Conservation (phyloP, 2,113 vertebrate species). For the Solenodon paradoxus region DNA sequence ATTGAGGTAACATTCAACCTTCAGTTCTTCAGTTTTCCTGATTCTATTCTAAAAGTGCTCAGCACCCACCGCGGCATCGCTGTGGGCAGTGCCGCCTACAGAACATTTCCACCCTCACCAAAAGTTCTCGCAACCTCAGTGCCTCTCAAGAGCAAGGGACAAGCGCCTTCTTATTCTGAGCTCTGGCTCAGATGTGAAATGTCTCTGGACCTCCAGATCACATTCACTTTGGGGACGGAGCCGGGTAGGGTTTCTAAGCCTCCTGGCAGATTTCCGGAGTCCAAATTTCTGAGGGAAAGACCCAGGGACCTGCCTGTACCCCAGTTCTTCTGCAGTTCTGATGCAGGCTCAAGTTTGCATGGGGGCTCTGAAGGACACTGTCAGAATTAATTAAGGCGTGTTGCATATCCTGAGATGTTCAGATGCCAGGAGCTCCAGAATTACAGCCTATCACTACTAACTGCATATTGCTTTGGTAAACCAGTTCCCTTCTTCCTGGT, state of each 20-base stretch:
- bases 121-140: rapidly evolving
- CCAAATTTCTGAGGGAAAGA: background rate
- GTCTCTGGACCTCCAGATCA: background rate
- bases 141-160: too few relatives aligned
- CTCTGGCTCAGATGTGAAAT: too few relatives aligned
- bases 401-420: background rate
- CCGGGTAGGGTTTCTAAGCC: background rate
- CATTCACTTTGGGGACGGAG: background rate
- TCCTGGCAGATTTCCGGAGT: background rate
- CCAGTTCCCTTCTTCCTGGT: slow-evolving; percentile 1
- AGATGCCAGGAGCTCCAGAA: background rate
- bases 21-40: background rate
- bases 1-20: background rate
- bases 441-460: slow-evolving; percentile 30
- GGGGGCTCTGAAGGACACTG: background rate
- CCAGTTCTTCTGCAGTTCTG: background rate
- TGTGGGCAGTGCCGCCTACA: background rate
- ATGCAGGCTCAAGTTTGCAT: background rate
- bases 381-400: slow-evolving; percentile 47
- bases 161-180: background rate
- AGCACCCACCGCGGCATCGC: background rate
- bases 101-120: rapidly evolving
- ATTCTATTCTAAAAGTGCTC: background rate
- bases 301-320: background rate
- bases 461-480: slow-evolving; percentile 20